Evolutionary conservation across 2,797 vertebrate species (phyloP), one percentile per base, ranked within the genome.

Genomic region (Ispidina lecontei): DNA sequence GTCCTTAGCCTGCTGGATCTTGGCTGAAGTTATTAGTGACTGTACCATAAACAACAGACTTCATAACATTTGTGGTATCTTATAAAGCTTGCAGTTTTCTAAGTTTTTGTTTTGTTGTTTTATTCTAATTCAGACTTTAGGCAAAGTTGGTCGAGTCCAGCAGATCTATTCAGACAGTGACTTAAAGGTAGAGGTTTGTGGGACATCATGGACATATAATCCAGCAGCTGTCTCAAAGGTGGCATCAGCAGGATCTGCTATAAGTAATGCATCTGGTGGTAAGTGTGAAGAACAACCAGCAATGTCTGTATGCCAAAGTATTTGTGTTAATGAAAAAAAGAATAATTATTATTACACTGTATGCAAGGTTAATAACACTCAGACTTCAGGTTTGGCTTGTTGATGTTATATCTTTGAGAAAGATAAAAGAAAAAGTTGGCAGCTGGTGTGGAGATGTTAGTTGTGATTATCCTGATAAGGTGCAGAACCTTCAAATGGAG

Each of bases 81-180:
- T 70, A 4, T 13, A 70, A 60, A 65, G 8, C 4, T 21, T 28
- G 33, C 15, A 4, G 5, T n/a, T 67, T 71, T 44, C 12, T 55
- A 44, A 65, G 7, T 54, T 52, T 54, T 63, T 64, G 55, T 39
- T 76, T 88, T 70, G 60, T 67, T 49, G 3, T 74, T 95, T 91
- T 91, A 46, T 84, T 82, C 79, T 41, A 54, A 92, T 85, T 90
- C 97, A 99, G 99, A 99, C 99, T 90, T 98, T 99, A 92, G 99
- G 99, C 93, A 99, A 99, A 98, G 99, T 99, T 97, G 99, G 99
- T 80, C 98, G 99, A 5, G 99, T 99, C 87, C 99, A 99, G 94
- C 99, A 99, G 97, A 99, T 99, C 96, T 99, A 99, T 97, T 99
- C 99, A 59, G 99, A 99, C 98, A 99, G 99, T 22, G 99, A 99